phyloP scores from a whole-genome alignment of 2,888 invertebrate genomes.

The Didymodactylos carnosus region DNA sequence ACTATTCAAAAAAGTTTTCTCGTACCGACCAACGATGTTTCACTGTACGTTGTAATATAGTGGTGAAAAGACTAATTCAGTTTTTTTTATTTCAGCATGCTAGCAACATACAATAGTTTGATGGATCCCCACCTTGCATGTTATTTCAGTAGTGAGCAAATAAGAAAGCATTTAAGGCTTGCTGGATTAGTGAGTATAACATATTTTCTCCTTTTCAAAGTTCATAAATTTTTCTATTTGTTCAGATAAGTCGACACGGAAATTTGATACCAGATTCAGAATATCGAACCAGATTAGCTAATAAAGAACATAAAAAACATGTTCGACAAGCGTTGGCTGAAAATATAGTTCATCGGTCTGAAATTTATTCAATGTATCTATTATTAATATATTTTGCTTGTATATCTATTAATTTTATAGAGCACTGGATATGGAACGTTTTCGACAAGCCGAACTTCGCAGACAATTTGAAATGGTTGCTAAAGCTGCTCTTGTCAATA shows the following conservation, averaged over 20 bases:
- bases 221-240: background rate
- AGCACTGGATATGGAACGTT: slow-evolving; percentile 28
- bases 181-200: slow-evolving; percentile 25
- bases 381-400: background rate
- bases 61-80: too few species aligned
- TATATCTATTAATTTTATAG: slow-evolving; percentile 17
- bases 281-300: slow-evolving; percentile 27
- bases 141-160: slow-evolving; percentile 27
- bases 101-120: slow-evolving; percentile 31
- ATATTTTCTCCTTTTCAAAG: background rate
- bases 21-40: too few species aligned
- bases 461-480: slow-evolving; percentile 31
- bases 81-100: slow-evolving; percentile 22
- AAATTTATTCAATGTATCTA: background rate
- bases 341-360: slow-evolving; percentile 26
- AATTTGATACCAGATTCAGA: slow-evolving; percentile 28
- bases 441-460: slow-evolving; percentile 26
- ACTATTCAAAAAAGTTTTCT: too few species aligned
- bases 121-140: slow-evolving; percentile 28
- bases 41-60: too few species aligned
- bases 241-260: slow-evolving; percentile 25
- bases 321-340: slow-evolving; percentile 32
- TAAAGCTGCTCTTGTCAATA: slow-evolving; percentile 29
- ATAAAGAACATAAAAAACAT: slow-evolving; percentile 29
- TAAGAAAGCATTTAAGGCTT: slow-evolving; percentile 25